These are phyloP conservation scores for Cyphomyrus plagiostoma DNA, from an alignment of 2,113 vertebrate genomes.

Conservation along the genomic window DNA sequence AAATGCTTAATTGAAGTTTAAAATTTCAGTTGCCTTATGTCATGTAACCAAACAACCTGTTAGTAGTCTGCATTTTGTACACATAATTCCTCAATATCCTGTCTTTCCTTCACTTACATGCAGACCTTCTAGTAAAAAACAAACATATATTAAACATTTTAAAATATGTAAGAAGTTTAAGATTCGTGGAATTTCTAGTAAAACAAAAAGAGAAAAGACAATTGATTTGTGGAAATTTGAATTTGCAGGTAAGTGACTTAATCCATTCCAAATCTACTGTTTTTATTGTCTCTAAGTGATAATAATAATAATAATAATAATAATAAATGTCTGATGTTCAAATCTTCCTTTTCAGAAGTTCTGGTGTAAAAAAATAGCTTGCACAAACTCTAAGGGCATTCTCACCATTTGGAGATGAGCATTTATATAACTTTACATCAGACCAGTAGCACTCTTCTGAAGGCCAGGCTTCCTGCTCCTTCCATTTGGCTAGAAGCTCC, in stretches of 20 bases:
- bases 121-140: not conserved
- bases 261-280: not conserved
- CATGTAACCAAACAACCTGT: not conserved
- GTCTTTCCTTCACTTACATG: not conserved
- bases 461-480: not conserved
- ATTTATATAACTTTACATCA: not conserved
- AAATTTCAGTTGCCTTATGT: not conserved
- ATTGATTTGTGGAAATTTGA: not conserved
- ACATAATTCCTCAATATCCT: not conserved
- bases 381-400: not conserved
- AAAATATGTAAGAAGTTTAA: not conserved
- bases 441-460: not conserved
- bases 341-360: not conserved
- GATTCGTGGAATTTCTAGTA: not conserved
- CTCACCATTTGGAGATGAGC: not conserved
- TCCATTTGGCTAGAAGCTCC: not conserved
- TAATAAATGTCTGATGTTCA: not conserved
- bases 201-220: not conserved
- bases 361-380: not conserved
- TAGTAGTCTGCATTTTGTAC: not conserved
- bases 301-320: not conserved
- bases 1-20: not conserved
- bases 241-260: not conserved
- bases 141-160: not conserved
- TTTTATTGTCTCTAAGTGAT: not conserved